phyloP scores from a whole-genome alignment of 2,888 invertebrate genomes.

The Rotaria sp. region DNA sequence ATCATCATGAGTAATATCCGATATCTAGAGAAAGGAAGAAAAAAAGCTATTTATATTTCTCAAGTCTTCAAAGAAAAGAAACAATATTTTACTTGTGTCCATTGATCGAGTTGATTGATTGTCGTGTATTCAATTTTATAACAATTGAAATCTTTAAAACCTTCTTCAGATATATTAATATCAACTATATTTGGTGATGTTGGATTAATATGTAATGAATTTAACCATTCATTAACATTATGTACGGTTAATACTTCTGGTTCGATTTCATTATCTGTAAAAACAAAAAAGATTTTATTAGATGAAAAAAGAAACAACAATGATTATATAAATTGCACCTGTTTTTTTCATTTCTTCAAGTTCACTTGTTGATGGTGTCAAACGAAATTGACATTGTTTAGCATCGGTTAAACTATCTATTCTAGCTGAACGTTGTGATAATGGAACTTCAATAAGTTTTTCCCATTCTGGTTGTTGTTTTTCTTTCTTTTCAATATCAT shows the following conservation, averaged over 20 bases:
- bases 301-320: not conserved
- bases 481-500: constrained; percentile 26
- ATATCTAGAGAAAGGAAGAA: not conserved
- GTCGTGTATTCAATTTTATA: not conserved
- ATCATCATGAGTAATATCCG: not conserved
- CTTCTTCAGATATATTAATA: not conserved
- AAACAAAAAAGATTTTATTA: not conserved
- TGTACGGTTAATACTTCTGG: not conserved
- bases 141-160: not conserved
- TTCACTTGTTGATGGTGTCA: not conserved
- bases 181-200: not conserved
- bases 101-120: not conserved
- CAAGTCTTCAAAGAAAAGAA: not conserved
- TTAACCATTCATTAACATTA: constrained; percentile 9
- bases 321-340: not conserved
- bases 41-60: no score
- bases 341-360: not conserved
- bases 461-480: not conserved
- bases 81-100: not conserved
- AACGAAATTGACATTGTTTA: not conserved
- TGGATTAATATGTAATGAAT: not conserved
- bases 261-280: not conserved
- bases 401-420: not conserved
- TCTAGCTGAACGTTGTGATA: not conserved
- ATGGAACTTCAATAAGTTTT: not conserved